Evolutionary conservation across 2,888 invertebrate species (phyloP), one percentile per base, ranked within the genome.

Genomic region (Chrysomela aeneicollis): DNA sequence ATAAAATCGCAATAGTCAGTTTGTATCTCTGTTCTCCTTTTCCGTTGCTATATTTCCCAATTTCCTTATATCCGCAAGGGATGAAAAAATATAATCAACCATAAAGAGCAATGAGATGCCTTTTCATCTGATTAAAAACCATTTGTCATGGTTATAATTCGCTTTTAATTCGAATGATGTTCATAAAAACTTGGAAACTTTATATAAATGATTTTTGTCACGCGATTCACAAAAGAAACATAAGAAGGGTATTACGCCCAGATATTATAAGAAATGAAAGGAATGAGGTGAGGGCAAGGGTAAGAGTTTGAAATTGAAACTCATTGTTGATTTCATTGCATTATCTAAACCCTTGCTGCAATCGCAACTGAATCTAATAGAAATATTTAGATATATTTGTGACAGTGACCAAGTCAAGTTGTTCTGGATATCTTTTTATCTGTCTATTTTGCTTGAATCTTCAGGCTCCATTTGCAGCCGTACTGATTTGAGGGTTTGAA

Each of bases 131-230:
- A 52, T 35, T 47, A 61, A 61, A 63, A 61, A 42, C 58, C 42
- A 63, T 66, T 64, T 60, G 60, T 64, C 66, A 62, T 57, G 12
- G 32, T 42, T 51, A 50, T 62, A 69, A 69, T 66, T 59, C 37
- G 57, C 62, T 64, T 66, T 69, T 69, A 64, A 69, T 66, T 66
- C 61, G 22, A 22, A 42, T 21, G 61, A 51, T 59, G 63, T 59
- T 68, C 59, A 68, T 66, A 63, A 63, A 61, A 60, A 51, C 62
- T 59, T 63, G 62, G 60, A 64, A 67, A 62, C 57, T 64, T 67
- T 51, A 67, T 62, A 64, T 63, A 64, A 64, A 64, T 60, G 67
- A 60, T 55, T 59, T 57, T 55, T 19, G 61, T 49, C 65, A 52
- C 10, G 12, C 52, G 21, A 46, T 15, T n/a, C 42, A 42, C 3